Base-by-base conservation (phyloP, 2,888 invertebrate genomes). In the Drosophila peninsularis region DNA sequence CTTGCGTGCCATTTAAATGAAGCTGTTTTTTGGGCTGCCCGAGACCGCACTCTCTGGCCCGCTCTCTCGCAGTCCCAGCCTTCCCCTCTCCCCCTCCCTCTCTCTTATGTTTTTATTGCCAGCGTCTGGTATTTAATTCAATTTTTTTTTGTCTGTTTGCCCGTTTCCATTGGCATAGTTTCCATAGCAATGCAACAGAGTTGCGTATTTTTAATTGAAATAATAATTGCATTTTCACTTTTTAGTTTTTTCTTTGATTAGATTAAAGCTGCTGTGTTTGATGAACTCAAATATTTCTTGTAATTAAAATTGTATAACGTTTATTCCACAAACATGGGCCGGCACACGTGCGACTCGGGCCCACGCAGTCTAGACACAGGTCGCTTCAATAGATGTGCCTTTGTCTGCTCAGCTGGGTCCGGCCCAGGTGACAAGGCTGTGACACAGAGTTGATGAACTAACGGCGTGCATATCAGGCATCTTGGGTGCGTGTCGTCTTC, bases 1-100 rank as follows among this genome's bases (percentile, higher is more conserved):
- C 88, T 71, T 57, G 80, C 80, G 89, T 82, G 83, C 87, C 80
- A 86, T 84, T 88, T 78, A 88, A 86, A 88, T 88, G 88, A 84
- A 84, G 89, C 87, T 84, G 83, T 83, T 87, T 73, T 37, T 76
- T 41, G 58, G 44, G 62, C 61, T 44, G 61, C 55, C 37, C 32
- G 49, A 13, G 49, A 47, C 21, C 32, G 32, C 49, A 19, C 17
- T 30, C 24, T 24, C 24, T n/a, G n/a, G n/a, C n/a, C n/a, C 30
- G 10, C 34, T 37, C 36, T 49, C 62, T 41, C 53, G n/a, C n/a
- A n/a, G n/a, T n/a, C n/a, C n/a, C n/a, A n/a, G n/a, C 17, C 19
- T 32, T 34, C 49, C 49, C 44, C 62, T 57, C 47, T 34, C 27
- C 39, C 49, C 62, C 47, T 52, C 34, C 39, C 37, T 53, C 63